Base-by-base conservation (phyloP, 1,140 invertebrate genomes). In the Micrasema longulum region DNA sequence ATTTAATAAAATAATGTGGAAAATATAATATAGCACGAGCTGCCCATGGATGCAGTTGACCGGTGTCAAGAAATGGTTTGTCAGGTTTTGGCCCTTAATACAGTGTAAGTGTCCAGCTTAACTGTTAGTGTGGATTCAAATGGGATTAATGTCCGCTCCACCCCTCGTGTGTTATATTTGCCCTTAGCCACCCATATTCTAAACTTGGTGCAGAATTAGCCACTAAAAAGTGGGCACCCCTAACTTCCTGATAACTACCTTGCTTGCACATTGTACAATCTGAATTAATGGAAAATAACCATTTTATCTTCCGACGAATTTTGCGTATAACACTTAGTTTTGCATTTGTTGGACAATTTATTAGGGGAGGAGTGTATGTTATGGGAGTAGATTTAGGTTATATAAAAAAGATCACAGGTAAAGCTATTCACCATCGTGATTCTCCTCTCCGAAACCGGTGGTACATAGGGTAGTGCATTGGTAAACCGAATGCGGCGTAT, bases 161-260 rank as follows among this genome's bases (percentile, higher is more conserved):
- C 55, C 52, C 52, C 53, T 43, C 50, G 47, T 31, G 63, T 63
- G 62, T 62, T 60, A 52, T 45, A 68, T 71, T 7, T 7, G 3
- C 69, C 63, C 65, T 64, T 57, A 50, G 43, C 48, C 67, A 38
- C 63, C 23, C 68, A 65, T 31, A 31, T 31, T 31, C 26, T 31
- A 31, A n/a, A 64, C 69, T 74, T 71, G 31, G 69, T 43, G 64
- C 41, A 65, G 53, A 74, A 74, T 74, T 74, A 67, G 73, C 38
- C 64, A 68, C 69, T 71, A 62, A 69, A 74, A 70, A 70, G 62
- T 70, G 72, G 50, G n/a, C 26, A 31, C 26, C 26, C n/a, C 26
- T 31, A 31, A 31, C 26, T 31, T 31, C 3, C 26, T 31, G 26
- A 31, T 31, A 31, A 31, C 26, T 31, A 31, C 26, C 26, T 31